Evolutionary conservation across 2,888 invertebrate species (phyloP).

Genomic region (Zele albiditarsus): DNA sequence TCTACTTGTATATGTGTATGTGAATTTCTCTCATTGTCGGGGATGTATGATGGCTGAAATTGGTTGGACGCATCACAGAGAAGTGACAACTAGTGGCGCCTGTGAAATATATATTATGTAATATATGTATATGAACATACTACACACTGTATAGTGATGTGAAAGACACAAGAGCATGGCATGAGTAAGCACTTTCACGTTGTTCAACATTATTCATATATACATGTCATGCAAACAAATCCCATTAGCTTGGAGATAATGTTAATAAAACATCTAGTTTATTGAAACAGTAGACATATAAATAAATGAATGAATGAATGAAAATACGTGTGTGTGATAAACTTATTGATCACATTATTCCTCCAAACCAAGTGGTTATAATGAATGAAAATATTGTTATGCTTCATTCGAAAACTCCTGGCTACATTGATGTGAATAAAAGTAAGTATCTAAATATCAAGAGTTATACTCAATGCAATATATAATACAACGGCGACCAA

Average conservation of each 20-base stretch:
- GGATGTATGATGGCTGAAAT: constrained; percentile 42
- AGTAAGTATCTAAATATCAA: background rate
- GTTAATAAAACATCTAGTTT: background rate
- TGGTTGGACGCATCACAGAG: constrained; percentile 49
- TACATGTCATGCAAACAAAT: background rate
- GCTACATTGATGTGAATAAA: background rate
- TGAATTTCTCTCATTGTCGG: constrained; percentile 62
- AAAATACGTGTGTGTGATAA: background rate
- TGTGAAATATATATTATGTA: background rate
- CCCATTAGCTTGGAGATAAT: background rate
- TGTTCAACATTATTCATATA: background rate
- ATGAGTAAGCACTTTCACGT: background rate
- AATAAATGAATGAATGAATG: background rate
- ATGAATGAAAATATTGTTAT: background rate
- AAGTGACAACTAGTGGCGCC: constrained; percentile 32
- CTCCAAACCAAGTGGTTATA: background rate
- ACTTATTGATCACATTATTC: background rate
- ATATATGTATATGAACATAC: background rate
- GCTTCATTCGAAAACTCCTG: background rate
- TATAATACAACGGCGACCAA: background rate
- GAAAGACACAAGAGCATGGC: background rate
- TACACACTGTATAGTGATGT: background rate
- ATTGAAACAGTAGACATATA: background rate
- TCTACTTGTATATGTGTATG: background rate
- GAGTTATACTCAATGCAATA: background rate